Percentiles rank a stretch among this genome's conserved stretches.
Evolutionary conservation across 2,888 invertebrate species (phyloP).

Genomic region (Melolontha melolontha): DNA sequence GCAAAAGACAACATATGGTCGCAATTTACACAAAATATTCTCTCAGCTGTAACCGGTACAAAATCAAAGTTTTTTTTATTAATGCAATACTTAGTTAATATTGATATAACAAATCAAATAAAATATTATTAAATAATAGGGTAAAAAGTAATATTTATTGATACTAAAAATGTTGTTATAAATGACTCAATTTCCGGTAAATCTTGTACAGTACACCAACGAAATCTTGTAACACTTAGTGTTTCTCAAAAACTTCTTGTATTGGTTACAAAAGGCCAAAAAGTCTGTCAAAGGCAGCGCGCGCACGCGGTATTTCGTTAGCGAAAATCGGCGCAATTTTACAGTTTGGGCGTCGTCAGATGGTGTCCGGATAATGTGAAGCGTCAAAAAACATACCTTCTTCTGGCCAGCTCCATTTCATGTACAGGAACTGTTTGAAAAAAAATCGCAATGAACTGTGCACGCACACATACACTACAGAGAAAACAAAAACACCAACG

Average conservation of each 20-base stretch:
- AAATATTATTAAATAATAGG: no score
- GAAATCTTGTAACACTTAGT: background rate
- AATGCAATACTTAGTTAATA: background rate
- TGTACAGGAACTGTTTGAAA: background rate
- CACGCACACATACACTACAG: slow-evolving; percentile 16
- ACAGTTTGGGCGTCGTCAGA: slow-evolving; percentile 21
- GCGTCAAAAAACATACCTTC: slow-evolving; percentile 50
- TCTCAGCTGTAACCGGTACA: background rate
- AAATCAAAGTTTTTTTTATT: background rate
- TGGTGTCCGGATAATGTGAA: background rate
- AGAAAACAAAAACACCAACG: slow-evolving; percentile 7
- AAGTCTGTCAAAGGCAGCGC: slow-evolving; percentile 46
- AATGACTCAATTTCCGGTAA: background rate
- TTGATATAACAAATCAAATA: no score
- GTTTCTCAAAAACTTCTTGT: background rate
- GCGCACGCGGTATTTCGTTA: slow-evolving; percentile 46
- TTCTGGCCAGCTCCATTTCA: slow-evolving; percentile 51
- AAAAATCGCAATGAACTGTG: background rate
- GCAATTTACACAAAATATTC: no score
- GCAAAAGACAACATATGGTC: no score
- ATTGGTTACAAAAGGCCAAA: slow-evolving; percentile 13
- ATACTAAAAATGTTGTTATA: background rate
- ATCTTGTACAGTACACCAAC: no score
- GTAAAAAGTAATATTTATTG: no score
- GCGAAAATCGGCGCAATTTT: slow-evolving; percentile 36